Base-by-base conservation (phyloP, 2,888 invertebrate species). In the Drosophila anomelani region DNA sequence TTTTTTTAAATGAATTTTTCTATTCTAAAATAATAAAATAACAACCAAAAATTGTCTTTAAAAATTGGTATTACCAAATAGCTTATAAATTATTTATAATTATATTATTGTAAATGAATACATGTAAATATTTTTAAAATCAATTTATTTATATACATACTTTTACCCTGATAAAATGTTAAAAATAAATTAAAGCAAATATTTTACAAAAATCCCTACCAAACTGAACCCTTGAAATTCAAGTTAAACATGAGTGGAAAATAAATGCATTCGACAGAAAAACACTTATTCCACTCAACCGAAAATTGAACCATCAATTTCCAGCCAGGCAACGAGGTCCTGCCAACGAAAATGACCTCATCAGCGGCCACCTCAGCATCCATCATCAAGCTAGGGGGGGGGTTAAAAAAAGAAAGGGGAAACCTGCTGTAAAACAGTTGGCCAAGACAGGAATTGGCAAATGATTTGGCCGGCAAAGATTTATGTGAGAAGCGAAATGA, bases 401-500 rank as follows among this genome's bases (percentile, higher is more conserved):
- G 0, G n/a, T n/a, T n/a, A n/a, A n/a, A n/a, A 39, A n/a, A 20
- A n/a, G 20, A 63, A n/a, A 39, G 34, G 29, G 32, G 13, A 53
- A 60, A 17, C 17, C 49, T 49, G 51, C 58, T 13, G 23, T 26
- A 59, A 66, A 61, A 47, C 46, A 17, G 36, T 54, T 55, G 44
- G 54, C 36, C 44, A 36, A 44, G 43, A 66, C 39, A 43, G 68
- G 49, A 77, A 77, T 80, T 80, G 62, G 69, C 69, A 71, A 80
- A 59, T 63, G 58, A 58, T 67, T 75, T 64, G 64, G 49, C 43
- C 39, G 43, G 38, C 43, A 71, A 54, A 83, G 84, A 83, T 85
- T 82, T 77, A 82, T 83, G 86, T 82, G 81, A 73, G 84, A 85
- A 80, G 44, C 46, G 23, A 60, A 63, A 46, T 61, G 47, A 36